These are phyloP conservation scores for Leptinotarsa juncta DNA, from an alignment of 2,888 invertebrate genomes.

Conservation along the genomic window DNA sequence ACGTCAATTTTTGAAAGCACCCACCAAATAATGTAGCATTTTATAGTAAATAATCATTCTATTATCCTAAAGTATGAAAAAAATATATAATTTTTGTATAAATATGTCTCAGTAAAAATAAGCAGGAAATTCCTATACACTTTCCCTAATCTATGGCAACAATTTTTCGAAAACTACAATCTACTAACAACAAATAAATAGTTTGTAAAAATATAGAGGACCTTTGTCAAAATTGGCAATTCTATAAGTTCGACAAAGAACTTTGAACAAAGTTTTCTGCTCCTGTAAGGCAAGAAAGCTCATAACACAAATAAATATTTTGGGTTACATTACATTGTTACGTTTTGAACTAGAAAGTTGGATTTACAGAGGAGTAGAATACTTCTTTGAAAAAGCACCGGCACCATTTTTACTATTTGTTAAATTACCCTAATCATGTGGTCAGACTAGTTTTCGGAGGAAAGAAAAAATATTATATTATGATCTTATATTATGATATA, in stretches of 20 bases:
- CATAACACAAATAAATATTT: background rate
- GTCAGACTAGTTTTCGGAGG: too few relatives aligned
- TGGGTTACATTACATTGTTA: too few relatives aligned
- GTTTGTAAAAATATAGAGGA: background rate
- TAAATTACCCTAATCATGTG: too few relatives aligned
- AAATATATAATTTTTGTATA: slow-evolving; percentile 30
- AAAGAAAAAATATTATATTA: too few relatives aligned
- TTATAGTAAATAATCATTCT: slow-evolving; percentile 4
- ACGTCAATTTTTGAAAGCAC: background rate
- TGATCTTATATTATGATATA: too few relatives aligned
- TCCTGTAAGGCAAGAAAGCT: slow-evolving; percentile 7
- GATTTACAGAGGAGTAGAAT: background rate
- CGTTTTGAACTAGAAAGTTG: background rate
- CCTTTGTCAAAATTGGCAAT: background rate
- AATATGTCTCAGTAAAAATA: slow-evolving; percentile 29
- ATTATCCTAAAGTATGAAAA: slow-evolving; percentile 13
- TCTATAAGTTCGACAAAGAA: background rate
- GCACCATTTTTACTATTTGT: too few relatives aligned
- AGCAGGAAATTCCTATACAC: slow-evolving; percentile 19
- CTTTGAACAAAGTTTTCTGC: background rate
- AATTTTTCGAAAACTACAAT: slow-evolving; percentile 10
- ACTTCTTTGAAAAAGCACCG: too few relatives aligned
- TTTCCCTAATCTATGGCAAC: slow-evolving; percentile 24
- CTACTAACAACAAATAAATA: slow-evolving; percentile 25
- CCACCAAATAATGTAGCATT: slow-evolving; percentile 4